Conservation (phyloP, 2,888 invertebrate genomes). For the Lasioglossum vierecki region DNA sequence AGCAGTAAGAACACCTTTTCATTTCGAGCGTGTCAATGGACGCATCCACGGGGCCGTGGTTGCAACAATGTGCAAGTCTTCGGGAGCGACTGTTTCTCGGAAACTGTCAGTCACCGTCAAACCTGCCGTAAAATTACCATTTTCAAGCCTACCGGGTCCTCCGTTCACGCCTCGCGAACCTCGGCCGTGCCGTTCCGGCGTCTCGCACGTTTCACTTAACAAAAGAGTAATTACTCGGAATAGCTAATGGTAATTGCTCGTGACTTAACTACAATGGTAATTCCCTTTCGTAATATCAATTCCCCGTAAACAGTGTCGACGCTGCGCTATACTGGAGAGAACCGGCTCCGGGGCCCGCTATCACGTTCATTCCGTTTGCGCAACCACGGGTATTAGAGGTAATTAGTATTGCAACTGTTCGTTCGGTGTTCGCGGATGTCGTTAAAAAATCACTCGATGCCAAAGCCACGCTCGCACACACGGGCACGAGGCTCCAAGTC, state of each 20-base stretch:
- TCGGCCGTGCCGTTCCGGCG: conserved; percentile 54
- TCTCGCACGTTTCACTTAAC: conserved; percentile 52
- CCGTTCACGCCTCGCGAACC: conserved; percentile 18
- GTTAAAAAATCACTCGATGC: conserved; percentile 53
- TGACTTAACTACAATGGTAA: conserved; percentile 58
- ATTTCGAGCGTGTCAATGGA: conserved; percentile 10
- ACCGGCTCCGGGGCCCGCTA: conserved; percentile 35
- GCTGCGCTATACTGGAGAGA: conserved; percentile 26
- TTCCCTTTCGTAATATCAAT: conserved; percentile 60
- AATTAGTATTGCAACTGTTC: conserved; percentile 61
- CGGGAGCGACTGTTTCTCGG: conserved; percentile 28
- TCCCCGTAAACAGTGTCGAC: conserved; percentile 58
- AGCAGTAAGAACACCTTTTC: neutral
- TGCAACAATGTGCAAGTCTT: neutral
- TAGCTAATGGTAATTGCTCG: conserved; percentile 57
- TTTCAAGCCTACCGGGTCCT: conserved; percentile 17
- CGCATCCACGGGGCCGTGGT: neutral
- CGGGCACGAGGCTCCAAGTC: neutral
- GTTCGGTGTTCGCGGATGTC: conserved; percentile 51
- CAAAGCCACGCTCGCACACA: conserved; percentile 4
- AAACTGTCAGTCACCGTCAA: conserved; percentile 12
- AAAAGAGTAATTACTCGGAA: conserved; percentile 59
- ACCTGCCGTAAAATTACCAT: conserved; percentile 34
- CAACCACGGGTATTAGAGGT: conserved; percentile 55
- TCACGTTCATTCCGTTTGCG: conserved; percentile 52